A percentile compares a stretch with the other conserved stretches of the same genome.
Evolutionary conservation across 2,113 vertebrate genomes (phyloP).

Genomic region (Pampusana beccarii): DNA sequence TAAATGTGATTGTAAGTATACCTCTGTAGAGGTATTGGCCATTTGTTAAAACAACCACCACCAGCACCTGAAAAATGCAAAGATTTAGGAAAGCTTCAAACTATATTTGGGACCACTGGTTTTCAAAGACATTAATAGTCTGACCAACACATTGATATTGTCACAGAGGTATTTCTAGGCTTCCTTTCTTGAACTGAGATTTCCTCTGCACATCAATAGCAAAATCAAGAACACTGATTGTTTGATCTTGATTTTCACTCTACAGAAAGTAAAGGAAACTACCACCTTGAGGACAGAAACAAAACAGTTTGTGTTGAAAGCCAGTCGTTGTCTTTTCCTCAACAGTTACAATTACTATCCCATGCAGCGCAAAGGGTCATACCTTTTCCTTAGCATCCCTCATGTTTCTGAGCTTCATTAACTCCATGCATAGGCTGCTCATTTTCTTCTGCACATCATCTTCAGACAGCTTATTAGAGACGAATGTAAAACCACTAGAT

Average conservation of each 20-base stretch:
- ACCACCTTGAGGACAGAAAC: background rate
- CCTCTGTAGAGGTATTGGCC: background rate
- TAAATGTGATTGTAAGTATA: background rate
- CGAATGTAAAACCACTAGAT: background rate
- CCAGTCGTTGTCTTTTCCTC: background rate
- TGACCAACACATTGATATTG: background rate
- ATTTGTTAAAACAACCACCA: background rate
- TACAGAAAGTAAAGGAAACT: background rate
- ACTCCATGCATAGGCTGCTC: conserved; percentile 84
- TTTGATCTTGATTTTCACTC: background rate
- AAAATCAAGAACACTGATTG: background rate
- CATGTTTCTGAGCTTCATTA: conserved; percentile 88
- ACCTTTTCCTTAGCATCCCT: conserved; percentile 87
- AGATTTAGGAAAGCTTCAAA: background rate
- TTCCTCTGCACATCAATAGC: background rate
- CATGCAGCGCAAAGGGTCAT: background rate
- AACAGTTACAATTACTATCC: background rate
- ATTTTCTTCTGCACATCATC: conserved; percentile 89
- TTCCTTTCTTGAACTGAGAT: background rate
- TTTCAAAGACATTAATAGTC: background rate
- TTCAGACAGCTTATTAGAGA: conserved; percentile 83
- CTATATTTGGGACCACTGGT: background rate
- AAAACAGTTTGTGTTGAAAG: background rate
- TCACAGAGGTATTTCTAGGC: background rate
- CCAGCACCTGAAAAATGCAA: fast-evolving